phyloP scores from a whole-genome alignment of 2,888 invertebrate genomes.

The Dolomedes plantarius region DNA sequence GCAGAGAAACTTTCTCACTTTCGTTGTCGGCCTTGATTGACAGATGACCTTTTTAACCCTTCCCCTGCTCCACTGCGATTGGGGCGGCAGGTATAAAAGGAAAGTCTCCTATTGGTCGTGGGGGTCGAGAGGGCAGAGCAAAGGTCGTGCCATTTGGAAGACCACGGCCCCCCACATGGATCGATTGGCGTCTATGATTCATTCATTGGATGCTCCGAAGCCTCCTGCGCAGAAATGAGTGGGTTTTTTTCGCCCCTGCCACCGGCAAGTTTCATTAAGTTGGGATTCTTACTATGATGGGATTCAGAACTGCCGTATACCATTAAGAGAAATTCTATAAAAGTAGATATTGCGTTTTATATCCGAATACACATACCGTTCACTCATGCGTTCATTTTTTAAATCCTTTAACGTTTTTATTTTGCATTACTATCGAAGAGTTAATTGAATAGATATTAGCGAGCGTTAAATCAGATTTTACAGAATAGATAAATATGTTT shows the following conservation, averaged over 20 bases:
- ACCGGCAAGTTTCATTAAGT: background rate
- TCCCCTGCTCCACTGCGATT: constrained; percentile 48
- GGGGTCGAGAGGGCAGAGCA: constrained; percentile 69
- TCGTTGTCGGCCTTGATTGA: constrained; percentile 41
- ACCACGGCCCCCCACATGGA: constrained; percentile 48
- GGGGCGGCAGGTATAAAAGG: constrained; percentile 45
- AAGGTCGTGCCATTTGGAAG: constrained; percentile 65
- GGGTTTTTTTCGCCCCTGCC: background rate
- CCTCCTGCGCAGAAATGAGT: constrained; percentile 21
- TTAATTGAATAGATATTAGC: no score
- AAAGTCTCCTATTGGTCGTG: constrained; percentile 54
- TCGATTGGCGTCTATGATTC: constrained; percentile 62
- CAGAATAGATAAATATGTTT: no score
- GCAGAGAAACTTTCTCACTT: constrained; percentile 25
- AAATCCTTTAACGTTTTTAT: no score
- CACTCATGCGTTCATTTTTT: no score
- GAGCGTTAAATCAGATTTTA: no score
- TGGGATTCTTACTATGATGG: no score
- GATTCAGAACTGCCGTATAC: no score
- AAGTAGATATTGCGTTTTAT: no score
- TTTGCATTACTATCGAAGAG: no score
- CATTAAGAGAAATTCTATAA: no score
- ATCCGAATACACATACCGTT: no score
- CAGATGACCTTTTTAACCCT: constrained; percentile 68
- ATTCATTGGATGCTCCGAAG: constrained; percentile 49